Conservation (phyloP, 2,888 invertebrate genomes). For the Eremobia ochroleuca region DNA sequence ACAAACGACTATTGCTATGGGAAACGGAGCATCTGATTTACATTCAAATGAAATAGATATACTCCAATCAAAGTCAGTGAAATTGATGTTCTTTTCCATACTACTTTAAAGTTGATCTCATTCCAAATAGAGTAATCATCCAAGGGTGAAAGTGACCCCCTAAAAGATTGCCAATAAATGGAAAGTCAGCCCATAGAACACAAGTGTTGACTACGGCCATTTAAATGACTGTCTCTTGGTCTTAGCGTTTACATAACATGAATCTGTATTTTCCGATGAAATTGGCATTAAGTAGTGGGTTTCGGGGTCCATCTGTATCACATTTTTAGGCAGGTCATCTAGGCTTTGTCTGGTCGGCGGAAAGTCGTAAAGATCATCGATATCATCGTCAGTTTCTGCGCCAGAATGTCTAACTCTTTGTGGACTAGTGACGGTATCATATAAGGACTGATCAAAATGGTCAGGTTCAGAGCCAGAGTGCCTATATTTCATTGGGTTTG, state of each 20-base stretch:
- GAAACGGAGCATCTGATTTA: not conserved
- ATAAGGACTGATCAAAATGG: constrained; percentile 19
- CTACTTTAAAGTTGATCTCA: not conserved
- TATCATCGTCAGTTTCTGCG: constrained; percentile 5
- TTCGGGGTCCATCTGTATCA: constrained; percentile 52
- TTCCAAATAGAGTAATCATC: not conserved
- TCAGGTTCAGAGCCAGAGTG: constrained; percentile 17
- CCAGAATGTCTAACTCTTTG: constrained; percentile 6
- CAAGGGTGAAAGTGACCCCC: not conserved
- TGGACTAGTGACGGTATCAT: constrained; percentile 51
- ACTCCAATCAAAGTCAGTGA: not conserved
- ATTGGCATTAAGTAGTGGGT: constrained; percentile 53
- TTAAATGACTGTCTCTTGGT: constrained; percentile 10
- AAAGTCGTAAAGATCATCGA: constrained; percentile 49
- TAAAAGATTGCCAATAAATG: not conserved
- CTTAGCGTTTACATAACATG: constrained; percentile 56
- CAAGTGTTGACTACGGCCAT: not conserved
- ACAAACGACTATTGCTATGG: not conserved
- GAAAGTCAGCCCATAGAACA: not conserved
- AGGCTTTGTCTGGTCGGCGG: constrained; percentile 35
- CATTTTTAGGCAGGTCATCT: constrained; percentile 9
- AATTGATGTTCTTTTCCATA: not conserved
- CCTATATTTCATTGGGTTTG: constrained; percentile 31
- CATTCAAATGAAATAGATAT: not conserved
- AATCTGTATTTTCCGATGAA: constrained; percentile 23